Percentiles rank a stretch among this genome's conserved stretches.
Evolutionary conservation across 2,797 vertebrate genomes (phyloP).

Genomic region (Pseudopleuronectes americanus): DNA sequence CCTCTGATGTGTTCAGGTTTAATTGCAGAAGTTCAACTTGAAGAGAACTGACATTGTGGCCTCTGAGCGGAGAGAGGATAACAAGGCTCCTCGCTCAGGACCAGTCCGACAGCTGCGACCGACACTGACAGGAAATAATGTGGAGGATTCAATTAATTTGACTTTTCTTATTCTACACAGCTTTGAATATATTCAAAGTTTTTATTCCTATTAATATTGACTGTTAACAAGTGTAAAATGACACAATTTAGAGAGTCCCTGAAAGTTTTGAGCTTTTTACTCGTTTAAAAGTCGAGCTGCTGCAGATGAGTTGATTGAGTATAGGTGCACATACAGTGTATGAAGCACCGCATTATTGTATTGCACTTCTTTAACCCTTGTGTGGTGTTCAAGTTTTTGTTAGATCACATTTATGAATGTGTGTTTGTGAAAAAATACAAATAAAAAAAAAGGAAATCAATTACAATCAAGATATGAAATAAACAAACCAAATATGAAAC

Average conservation of each 20-base stretch:
- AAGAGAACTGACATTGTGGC: slow-evolving; percentile 46
- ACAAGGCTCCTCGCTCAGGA: slow-evolving; percentile 45
- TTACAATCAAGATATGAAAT: no score
- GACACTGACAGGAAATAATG: slow-evolving; percentile 37
- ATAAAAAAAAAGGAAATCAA: no score
- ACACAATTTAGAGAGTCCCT: slow-evolving; percentile 23
- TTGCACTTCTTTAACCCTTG: background rate
- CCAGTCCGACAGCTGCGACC: slow-evolving; percentile 46
- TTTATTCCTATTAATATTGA: slow-evolving; percentile 32
- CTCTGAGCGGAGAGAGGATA: slow-evolving; percentile 48
- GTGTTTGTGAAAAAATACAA: no score
- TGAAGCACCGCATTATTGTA: background rate
- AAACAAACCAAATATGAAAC: no score
- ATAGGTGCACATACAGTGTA: background rate
- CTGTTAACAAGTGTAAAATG: slow-evolving; percentile 34
- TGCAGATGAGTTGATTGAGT: slow-evolving; percentile 15
- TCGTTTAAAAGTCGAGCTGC: slow-evolving; percentile 7
- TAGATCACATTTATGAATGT: no score
- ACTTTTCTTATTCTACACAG: slow-evolving; percentile 29
- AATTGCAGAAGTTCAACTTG: slow-evolving; percentile 50
- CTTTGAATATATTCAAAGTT: slow-evolving; percentile 31
- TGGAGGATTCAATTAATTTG: slow-evolving; percentile 47
- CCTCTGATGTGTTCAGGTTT: slow-evolving; percentile 34
- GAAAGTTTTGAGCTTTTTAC: slow-evolving; percentile 29
- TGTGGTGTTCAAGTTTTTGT: background rate